phyloP scores from a whole-genome alignment of 2,113 vertebrate genomes.

The Cranoglanis bouderius region DNA sequence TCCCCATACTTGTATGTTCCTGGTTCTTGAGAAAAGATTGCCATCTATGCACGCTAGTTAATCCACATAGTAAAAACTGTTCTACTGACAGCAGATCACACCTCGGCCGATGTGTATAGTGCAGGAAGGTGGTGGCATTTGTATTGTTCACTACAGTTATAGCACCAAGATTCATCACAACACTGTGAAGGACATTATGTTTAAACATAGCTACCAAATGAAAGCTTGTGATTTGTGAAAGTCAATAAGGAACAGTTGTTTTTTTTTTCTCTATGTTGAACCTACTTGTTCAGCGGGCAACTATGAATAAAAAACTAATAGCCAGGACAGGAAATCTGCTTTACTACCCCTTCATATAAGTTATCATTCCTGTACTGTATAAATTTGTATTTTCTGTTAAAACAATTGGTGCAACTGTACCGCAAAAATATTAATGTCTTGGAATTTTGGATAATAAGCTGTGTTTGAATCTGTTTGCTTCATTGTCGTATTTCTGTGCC shows the following conservation, averaged over 20 bases:
- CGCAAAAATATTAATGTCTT: neutral
- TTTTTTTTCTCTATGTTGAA: neutral
- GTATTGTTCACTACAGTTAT: neutral
- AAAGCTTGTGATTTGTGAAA: neutral
- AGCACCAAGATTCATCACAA: neutral
- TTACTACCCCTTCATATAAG: neutral
- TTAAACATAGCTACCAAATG: neutral
- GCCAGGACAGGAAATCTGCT: neutral
- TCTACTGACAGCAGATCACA: neutral
- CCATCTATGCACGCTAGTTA: neutral
- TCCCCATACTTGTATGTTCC: neutral
- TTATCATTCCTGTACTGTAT: neutral
- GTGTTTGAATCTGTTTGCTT: constrained; percentile 5
- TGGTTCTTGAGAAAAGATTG: neutral
- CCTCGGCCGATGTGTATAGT: neutral
- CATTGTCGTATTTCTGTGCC: neutral
- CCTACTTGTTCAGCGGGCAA: neutral
- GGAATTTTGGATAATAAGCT: neutral
- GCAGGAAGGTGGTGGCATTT: neutral
- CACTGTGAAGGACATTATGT: neutral
- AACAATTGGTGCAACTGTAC: neutral
- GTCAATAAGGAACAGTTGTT: neutral
- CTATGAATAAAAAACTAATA: neutral
- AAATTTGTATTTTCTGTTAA: neutral
- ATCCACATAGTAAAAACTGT: neutral